Conservation (phyloP, 2,797 vertebrate genomes). For the Diceros bicornis region DNA sequence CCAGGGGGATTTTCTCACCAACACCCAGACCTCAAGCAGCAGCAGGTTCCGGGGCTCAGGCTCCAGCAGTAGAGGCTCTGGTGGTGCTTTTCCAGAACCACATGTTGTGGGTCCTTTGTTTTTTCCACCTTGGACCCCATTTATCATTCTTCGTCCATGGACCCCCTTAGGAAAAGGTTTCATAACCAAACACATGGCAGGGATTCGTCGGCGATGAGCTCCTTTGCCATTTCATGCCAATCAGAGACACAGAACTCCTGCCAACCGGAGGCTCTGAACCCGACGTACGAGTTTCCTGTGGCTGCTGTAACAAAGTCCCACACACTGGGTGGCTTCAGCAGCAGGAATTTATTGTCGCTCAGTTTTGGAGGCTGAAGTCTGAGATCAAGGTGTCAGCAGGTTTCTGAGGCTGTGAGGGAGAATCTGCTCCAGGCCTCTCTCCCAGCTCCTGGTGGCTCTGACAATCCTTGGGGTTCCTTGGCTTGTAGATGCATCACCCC, state of each 20-base stretch:
- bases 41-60: neutral
- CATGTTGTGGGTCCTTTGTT: neutral
- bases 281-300: fast-evolving
- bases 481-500: neutral
- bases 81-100: neutral
- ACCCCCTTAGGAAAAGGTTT: neutral
- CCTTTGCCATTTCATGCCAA: neutral
- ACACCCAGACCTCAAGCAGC: neutral
- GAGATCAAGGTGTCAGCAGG: neutral
- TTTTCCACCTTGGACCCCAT: neutral
- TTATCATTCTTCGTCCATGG: neutral
- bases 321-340: fast-evolving
- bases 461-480: neutral
- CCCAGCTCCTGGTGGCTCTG: neutral
- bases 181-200: neutral
- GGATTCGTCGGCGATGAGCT: neutral
- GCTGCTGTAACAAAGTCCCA: neutral
- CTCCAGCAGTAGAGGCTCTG: too few relatives aligned
- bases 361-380: neutral
- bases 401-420: neutral
- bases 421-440: neutral
- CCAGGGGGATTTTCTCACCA: neutral
- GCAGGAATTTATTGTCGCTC: neutral
- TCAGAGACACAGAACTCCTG: neutral
- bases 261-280: neutral